A percentile compares a stretch with the other conserved stretches of the same genome.
Evolutionary conservation across 2,888 invertebrate species (phyloP).

Genomic region (Drosophila fulvimacula): DNA sequence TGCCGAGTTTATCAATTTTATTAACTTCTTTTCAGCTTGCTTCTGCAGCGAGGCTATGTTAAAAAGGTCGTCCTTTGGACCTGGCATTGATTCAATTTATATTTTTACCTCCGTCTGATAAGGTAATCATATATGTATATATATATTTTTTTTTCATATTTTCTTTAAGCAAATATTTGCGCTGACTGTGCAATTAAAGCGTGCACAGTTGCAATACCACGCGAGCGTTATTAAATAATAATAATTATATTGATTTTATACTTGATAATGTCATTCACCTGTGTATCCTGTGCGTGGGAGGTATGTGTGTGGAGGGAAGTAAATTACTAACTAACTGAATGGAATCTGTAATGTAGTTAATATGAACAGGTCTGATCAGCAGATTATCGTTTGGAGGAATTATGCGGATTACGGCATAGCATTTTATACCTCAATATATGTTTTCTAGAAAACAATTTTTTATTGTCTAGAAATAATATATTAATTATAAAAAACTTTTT

Average conservation of each 20-base stretch:
- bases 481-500: too few species aligned
- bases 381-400: too few species aligned
- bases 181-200: slow-evolving; percentile 1
- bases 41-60: neutral
- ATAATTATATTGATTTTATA: neutral
- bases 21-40: slow-evolving; percentile 9
- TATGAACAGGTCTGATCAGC: too few species aligned
- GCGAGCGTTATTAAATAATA: slow-evolving; percentile 4
- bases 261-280: neutral
- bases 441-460: too few species aligned
- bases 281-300: too few species aligned
- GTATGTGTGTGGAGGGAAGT: too few species aligned
- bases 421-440: too few species aligned
- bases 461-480: too few species aligned
- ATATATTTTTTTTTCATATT: neutral
- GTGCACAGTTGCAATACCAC: neutral
- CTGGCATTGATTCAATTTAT: neutral
- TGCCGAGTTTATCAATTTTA: slow-evolving; percentile 49
- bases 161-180: slow-evolving; percentile 2
- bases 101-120: neutral
- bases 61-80: neutral
- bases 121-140: neutral
- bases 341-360: too few species aligned
- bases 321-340: too few species aligned
- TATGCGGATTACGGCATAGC: too few species aligned